Evolutionary conservation across 2,797 vertebrate species (phyloP).

Genomic region (Delichon dasypus): DNA sequence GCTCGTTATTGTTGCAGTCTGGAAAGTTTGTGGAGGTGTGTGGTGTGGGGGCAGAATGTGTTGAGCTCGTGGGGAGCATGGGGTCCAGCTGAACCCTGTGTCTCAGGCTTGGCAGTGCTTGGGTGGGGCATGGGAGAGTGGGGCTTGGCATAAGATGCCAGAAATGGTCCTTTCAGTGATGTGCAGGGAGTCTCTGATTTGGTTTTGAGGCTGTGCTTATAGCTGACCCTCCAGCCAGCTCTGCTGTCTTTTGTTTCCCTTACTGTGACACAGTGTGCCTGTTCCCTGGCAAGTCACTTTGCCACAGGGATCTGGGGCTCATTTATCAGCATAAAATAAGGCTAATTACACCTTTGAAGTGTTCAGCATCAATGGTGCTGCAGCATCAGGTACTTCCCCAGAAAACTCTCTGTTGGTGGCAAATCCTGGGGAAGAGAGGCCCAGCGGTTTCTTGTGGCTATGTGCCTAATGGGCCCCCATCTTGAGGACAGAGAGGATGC

Average conservation of each 20-base stretch:
- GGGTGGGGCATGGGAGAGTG: background rate
- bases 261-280: background rate
- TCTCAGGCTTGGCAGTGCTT: rapidly evolving
- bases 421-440: background rate
- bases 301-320: background rate
- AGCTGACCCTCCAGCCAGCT: background rate
- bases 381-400: background rate
- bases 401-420: background rate
- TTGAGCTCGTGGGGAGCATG: rapidly evolving
- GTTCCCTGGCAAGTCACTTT: background rate
- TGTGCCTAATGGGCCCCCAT: background rate
- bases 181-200: background rate
- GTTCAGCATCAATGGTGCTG: background rate
- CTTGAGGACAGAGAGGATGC: background rate
- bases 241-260: background rate
- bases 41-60: background rate
- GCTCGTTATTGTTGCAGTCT: background rate
- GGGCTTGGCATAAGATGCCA: background rate
- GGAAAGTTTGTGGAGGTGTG: background rate
- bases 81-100: background rate
- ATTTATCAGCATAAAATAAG: background rate
- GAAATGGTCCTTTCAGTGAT: rapidly evolving
- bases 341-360: background rate
- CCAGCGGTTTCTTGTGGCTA: background rate
- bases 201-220: background rate